phyloP scores from a whole-genome alignment of 2,113 vertebrate genomes.

The Montifringilla adamsi region DNA sequence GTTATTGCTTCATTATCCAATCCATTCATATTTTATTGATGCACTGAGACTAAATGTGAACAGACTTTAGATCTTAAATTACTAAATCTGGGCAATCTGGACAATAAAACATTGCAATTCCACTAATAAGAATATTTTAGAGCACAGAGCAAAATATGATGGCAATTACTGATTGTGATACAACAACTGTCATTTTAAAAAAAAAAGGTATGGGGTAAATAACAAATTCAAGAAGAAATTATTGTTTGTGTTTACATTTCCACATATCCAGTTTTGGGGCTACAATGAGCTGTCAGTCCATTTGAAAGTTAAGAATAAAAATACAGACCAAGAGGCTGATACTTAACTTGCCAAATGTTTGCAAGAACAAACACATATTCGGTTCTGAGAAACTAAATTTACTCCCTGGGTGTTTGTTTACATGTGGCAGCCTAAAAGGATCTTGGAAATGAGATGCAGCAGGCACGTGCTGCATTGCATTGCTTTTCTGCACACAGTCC shows the following conservation, averaged over 20 bases:
- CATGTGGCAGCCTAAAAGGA: not conserved
- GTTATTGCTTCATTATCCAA: slow-evolving; percentile 65
- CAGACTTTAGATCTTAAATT: slow-evolving; percentile 40
- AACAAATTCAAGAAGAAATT: not conserved
- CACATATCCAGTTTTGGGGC: not conserved
- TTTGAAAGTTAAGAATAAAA: not conserved
- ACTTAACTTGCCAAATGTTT: not conserved
- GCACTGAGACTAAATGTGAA: slow-evolving; percentile 60
- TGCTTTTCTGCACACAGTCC: not conserved
- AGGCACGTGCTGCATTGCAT: not conserved
- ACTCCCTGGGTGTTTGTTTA: slow-evolving; percentile 18
- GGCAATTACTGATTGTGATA: slow-evolving; percentile 37
- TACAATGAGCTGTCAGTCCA: not conserved
- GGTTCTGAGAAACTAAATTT: not conserved
- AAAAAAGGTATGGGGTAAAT: not conserved
- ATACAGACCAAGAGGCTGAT: not conserved
- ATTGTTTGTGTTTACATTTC: slow-evolving; percentile 15
- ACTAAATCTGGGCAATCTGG: slow-evolving; percentile 51
- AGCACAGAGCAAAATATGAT: slow-evolving; percentile 31
- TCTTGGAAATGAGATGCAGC: not conserved
- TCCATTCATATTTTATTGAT: slow-evolving; percentile 66
- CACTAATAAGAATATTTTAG: slow-evolving; percentile 36
- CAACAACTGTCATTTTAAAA: not conserved
- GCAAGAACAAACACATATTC: not conserved
- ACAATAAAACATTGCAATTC: slow-evolving; percentile 48